Percentiles rank a stretch among this genome's conserved stretches.
phyloP scores from a whole-genome alignment of 2,797 vertebrate genomes.

The Naso thynnoides region DNA sequence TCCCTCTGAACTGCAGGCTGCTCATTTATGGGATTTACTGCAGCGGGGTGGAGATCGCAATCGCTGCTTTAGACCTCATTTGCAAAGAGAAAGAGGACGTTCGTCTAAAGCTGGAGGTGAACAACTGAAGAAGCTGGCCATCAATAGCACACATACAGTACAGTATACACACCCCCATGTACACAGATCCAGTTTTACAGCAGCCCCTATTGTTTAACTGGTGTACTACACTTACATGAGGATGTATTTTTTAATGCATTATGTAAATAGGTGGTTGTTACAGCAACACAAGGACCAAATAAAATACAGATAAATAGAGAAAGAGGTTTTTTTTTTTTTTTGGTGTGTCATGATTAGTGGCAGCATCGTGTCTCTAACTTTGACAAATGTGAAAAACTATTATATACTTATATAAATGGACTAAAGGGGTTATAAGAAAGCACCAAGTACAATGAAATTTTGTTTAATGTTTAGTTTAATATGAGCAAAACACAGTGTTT shows the following conservation, averaged over 20 bases:
- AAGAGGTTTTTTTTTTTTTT: too few relatives aligned
- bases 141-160: background rate
- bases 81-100: constrained; percentile 95
- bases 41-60: constrained; percentile 92
- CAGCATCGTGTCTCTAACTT: too few relatives aligned
- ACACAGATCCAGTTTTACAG: constrained; percentile 1
- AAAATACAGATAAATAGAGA: background rate
- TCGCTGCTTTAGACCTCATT: constrained; percentile 90
- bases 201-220: constrained; percentile 42
- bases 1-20: constrained; percentile 81
- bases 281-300: background rate
- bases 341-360: background rate
- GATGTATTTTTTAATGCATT: background rate
- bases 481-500: too few relatives aligned
- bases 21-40: constrained; percentile 95
- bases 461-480: too few relatives aligned
- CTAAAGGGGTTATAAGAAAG: too few relatives aligned
- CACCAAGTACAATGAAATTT: too few relatives aligned
- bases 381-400: too few relatives aligned
- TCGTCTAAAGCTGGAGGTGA: constrained; percentile 91
- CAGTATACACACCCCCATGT: too few relatives aligned
- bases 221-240: constrained; percentile 6
- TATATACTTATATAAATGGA: background rate
- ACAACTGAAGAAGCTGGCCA: constrained; percentile 1
- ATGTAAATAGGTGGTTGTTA: background rate